phyloP scores from a whole-genome alignment of 2,797 vertebrate genomes.

The Cottoperca gobio region DNA sequence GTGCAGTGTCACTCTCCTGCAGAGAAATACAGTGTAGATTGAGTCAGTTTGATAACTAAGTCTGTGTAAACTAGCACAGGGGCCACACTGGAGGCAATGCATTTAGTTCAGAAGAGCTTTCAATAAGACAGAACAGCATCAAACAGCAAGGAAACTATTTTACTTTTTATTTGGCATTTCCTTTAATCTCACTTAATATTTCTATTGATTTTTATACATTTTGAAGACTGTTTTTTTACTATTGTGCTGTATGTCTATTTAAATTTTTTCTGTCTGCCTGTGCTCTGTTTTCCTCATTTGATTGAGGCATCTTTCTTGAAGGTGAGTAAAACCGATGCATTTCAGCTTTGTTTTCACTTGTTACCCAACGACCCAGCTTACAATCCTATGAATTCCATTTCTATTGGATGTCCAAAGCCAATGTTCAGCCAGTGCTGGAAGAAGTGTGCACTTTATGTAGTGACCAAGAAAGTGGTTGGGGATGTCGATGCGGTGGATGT shows the following conservation, averaged over 20 bases:
- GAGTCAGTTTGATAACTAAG: slow-evolving; percentile 16
- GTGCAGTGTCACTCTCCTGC: slow-evolving; percentile 5
- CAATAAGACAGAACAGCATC: slow-evolving; percentile 17
- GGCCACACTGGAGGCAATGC: not conserved
- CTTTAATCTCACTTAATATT: not conserved
- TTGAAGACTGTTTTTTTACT: not conserved
- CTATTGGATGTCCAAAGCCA: not conserved
- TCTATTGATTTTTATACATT: not conserved
- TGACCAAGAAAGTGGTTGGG: not conserved
- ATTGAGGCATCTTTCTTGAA: not conserved
- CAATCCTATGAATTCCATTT: too few relatives aligned
- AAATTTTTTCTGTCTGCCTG: not conserved
- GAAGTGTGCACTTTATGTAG: not conserved
- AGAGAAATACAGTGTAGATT: slow-evolving; percentile 2
- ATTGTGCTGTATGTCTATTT: not conserved
- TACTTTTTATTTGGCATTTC: slow-evolving; percentile 3
- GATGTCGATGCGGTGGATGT: not conserved
- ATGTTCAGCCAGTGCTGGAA: not conserved
- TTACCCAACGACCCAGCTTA: not conserved
- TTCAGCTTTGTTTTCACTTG: not conserved
- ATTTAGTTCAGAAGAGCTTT: slow-evolving; percentile 16
- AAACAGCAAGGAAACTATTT: not conserved
- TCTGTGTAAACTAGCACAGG: slow-evolving; percentile 11
- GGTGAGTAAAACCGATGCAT: not conserved
- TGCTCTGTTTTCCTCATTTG: not conserved